These are phyloP conservation scores for Eira barbara DNA, from an alignment of 2,113 vertebrate species.

Conservation along the genomic window DNA sequence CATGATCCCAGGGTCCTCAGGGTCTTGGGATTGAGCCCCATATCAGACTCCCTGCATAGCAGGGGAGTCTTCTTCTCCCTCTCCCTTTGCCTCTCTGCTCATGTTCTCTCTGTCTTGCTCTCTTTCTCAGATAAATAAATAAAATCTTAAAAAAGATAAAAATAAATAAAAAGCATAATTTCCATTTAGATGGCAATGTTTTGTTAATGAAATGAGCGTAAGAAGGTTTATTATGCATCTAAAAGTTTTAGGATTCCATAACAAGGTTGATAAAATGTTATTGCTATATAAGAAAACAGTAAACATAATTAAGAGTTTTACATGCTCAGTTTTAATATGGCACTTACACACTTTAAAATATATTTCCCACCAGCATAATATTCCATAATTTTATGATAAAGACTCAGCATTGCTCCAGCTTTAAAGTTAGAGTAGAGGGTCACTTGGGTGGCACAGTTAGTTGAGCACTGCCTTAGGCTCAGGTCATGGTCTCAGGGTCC, in stretches of 20 bases:
- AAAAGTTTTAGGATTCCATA: constrained; percentile 42
- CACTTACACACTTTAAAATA: background rate
- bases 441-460: background rate
- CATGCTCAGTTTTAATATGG: constrained; percentile 3
- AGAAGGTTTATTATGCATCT: background rate
- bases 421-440: background rate
- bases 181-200: background rate
- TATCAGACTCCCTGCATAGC: background rate
- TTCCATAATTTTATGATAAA: background rate
- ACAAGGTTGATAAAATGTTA: constrained; percentile 50
- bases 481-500: background rate
- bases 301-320: constrained; percentile 55
- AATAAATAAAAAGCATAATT: background rate
- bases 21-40: background rate
- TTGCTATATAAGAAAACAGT: constrained; percentile 14
- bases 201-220: constrained; percentile 33
- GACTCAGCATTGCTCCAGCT: background rate
- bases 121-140: background rate
- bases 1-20: background rate
- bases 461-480: background rate
- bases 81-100: background rate
- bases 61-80: background rate
- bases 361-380: background rate
- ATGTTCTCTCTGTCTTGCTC: background rate
- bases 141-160: background rate